Evolutionary conservation across 2,888 invertebrate genomes (phyloP).

Genomic region (Lepidocyrtoides sp.): DNA sequence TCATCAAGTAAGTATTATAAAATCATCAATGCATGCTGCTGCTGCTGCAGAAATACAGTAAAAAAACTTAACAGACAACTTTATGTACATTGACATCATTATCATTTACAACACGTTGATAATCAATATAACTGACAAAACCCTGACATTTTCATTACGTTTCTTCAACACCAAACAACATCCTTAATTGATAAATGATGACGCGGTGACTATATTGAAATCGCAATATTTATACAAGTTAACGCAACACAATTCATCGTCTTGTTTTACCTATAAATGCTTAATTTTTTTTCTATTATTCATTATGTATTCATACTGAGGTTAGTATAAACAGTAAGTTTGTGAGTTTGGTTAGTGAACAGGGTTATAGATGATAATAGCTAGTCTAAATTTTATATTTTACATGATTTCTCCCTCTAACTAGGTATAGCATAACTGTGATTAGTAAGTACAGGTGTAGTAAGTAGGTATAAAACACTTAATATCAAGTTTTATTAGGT

Average conservation of each 20-base stretch:
- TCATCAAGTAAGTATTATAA: constrained; percentile 28
- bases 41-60: constrained; percentile 30
- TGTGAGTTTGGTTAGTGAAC: constrained; percentile 64
- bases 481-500: constrained; percentile 54
- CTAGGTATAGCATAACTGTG: not conserved
- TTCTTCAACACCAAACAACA: not conserved
- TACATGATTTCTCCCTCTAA: not conserved
- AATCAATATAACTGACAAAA: constrained; percentile 32
- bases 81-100: constrained; percentile 11
- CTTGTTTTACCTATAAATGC: not conserved
- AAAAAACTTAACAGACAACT: constrained; percentile 31
- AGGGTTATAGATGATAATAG: constrained; percentile 51
- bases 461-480: constrained; percentile 68
- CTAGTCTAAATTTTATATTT: no score
- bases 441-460: constrained; percentile 73
- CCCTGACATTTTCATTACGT: constrained; percentile 5
- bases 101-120: constrained; percentile 24
- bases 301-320: no score
- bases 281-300: not conserved
- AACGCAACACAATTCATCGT: not conserved
- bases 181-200: constrained; percentile 7
- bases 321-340: constrained; percentile 23
- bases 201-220: constrained; percentile 18
- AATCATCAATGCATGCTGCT: constrained; percentile 4
- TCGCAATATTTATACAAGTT: not conserved